Evolutionary conservation across 1,140 invertebrate genomes (phyloP), one percentile per base, ranked within the genome.

Genomic region (Camponotus vicinus): DNA sequence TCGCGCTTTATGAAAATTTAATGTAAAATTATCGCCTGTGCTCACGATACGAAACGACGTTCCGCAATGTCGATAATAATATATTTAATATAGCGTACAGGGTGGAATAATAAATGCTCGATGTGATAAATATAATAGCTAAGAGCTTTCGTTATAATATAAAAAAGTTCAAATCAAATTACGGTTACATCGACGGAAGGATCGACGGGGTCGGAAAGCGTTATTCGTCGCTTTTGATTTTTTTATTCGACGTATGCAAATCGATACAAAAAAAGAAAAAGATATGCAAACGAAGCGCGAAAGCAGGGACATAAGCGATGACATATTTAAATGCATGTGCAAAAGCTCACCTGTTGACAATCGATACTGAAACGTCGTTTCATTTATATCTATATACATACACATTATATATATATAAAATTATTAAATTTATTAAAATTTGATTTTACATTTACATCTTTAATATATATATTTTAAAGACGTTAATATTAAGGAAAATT

Each of bases 291-390:
- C 42, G 75, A 18, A 77, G 42, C 57, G 42, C 7, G 42, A 8
- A 42, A 8, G 42, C 1, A 42, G 42, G 2, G 42, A 45, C 9
- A 45, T 45, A 2, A 11, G 42, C 8, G 42, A 45, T 9, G 3
- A 52, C 3, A 79, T 80, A 49, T 49, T 57, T 37, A 70, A 70
- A 55, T 57, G n/a, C n/a, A n/a, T 57, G 64, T 80, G 57, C 6
- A 52, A 52, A 52, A 18, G 52, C 78, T 80, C 78, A 59, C 52
- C 49, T 80, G 77, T 70, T 70, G 78, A 80, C 78, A 80, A 80
- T 80, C 64, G 78, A 80, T 80, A 70, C 64, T 69, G 49, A 80
- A 34, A 80, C 77, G 64, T 80, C 49, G 78, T 80, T 80, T 80
- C 64, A 70, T 80, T 40, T 70, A 70, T 21, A 21, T 57, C 57